Evolutionary conservation across 2,888 invertebrate genomes (phyloP).

Genomic region (Melieria picta): DNA sequence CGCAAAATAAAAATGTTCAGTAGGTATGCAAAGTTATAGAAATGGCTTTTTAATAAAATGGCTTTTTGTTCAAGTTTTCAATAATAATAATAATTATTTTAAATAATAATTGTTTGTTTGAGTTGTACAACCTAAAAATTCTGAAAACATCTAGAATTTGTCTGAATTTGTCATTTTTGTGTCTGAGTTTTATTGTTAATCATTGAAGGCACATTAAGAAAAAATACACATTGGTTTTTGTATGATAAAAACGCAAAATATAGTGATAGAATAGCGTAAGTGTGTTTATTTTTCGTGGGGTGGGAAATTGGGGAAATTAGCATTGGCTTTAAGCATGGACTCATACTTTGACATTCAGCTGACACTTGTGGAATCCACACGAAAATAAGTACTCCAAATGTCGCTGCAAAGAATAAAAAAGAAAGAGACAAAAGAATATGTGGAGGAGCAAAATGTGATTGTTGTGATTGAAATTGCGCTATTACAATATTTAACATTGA

Average conservation of each 20-base stretch:
- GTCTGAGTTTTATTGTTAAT: too few species aligned
- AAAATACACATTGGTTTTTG: slow-evolving; percentile 19
- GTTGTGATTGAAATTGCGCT: too few species aligned
- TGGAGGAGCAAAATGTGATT: too few species aligned
- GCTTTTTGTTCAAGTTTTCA: too few species aligned
- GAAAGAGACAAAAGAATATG: slow-evolving; percentile 41
- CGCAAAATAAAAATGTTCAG: too few species aligned
- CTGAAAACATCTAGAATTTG: not conserved
- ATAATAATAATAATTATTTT: too few species aligned
- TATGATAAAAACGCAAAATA: not conserved
- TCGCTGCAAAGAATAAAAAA: slow-evolving; percentile 63
- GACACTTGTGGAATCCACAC: slow-evolving; percentile 67
- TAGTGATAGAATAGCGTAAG: not conserved
- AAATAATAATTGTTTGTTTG: too few species aligned
- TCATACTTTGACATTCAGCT: slow-evolving; percentile 74
- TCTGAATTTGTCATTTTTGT: slow-evolving; percentile 8
- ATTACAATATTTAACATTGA: too few species aligned
- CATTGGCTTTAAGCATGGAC: slow-evolving; percentile 49
- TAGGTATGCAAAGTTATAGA: too few species aligned
- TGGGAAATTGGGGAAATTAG: slow-evolving; percentile 36
- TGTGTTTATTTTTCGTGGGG: slow-evolving; percentile 41
- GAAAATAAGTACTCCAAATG: slow-evolving; percentile 66
- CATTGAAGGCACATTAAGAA: slow-evolving; percentile 7
- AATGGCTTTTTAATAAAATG: too few species aligned
- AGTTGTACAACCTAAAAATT: too few species aligned